phyloP scores from a whole-genome alignment of 2,888 invertebrate species.

The Podotricha telesiphe region DNA sequence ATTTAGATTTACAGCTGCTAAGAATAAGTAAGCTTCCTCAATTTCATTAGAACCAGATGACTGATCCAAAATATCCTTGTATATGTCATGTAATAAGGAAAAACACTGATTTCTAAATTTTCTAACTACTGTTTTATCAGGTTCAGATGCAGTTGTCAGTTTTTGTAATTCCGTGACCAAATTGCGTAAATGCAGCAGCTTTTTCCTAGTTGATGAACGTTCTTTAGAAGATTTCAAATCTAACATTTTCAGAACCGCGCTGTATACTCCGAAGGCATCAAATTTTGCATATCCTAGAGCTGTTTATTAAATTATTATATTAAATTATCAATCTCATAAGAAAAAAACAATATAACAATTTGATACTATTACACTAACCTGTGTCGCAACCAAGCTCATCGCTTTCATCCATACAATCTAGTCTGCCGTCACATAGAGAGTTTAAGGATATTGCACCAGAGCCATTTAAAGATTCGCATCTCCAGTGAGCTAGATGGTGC shows the following conservation, averaged over 20 bases:
- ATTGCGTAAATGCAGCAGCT: conserved; percentile 50
- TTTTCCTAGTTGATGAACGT: conserved; percentile 47
- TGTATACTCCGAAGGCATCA: conserved; percentile 57
- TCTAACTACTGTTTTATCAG: conserved; percentile 50
- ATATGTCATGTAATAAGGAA: conserved; percentile 53
- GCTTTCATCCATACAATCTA: conserved; percentile 69
- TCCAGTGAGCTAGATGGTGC: conserved; percentile 57
- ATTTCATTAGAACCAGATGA: conserved; percentile 47
- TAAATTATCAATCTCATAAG: neutral
- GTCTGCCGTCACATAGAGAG: conserved; percentile 69
- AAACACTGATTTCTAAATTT: conserved; percentile 57
- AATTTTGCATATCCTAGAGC: conserved; percentile 54
- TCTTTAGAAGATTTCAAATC: conserved; percentile 52
- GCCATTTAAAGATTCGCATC: conserved; percentile 58
- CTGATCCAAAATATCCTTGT: conserved; percentile 50
- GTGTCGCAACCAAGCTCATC: conserved; percentile 64
- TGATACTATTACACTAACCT: conserved; percentile 49
- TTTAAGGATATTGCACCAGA: conserved; percentile 55
- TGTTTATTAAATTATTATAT: conserved; percentile 38
- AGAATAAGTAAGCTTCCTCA: conserved; percentile 54
- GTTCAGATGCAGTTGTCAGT: conserved; percentile 45
- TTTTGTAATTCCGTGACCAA: conserved; percentile 54
- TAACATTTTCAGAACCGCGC: conserved; percentile 53
- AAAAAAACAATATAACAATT: too few species aligned
- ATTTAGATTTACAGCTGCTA: conserved; percentile 57